phyloP scores from a whole-genome alignment of 2,797 vertebrate species.

The Danio kyathit region DNA sequence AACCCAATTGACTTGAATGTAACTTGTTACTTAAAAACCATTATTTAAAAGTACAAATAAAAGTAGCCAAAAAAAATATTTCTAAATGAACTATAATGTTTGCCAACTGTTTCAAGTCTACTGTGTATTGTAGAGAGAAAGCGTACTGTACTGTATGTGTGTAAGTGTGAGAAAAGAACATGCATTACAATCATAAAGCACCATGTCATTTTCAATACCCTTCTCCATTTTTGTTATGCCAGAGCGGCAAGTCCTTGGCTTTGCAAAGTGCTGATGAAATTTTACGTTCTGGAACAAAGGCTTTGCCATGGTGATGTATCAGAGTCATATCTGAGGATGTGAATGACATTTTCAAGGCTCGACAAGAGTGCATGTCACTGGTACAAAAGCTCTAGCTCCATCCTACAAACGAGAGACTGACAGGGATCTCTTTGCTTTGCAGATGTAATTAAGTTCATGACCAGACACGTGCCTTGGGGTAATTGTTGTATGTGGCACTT shows the following conservation, averaged over 20 bases:
- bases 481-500: slow-evolving; percentile 45
- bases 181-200: slow-evolving; percentile 6
- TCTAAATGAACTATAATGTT: not conserved
- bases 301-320: slow-evolving; percentile 35
- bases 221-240: slow-evolving; percentile 36
- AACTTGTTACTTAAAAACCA: too few species aligned
- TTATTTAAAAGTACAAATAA: too few species aligned
- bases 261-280: slow-evolving; percentile 38
- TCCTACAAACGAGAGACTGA: slow-evolving; percentile 15
- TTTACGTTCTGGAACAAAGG: slow-evolving; percentile 36
- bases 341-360: slow-evolving; percentile 51
- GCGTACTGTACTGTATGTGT: not conserved
- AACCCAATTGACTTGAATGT: too few species aligned
- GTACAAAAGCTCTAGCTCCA: not conserved
- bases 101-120: not conserved
- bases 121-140: not conserved
- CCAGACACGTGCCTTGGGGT: slow-evolving; percentile 26
- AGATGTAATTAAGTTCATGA: slow-evolving; percentile 50
- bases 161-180: not conserved
- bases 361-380: slow-evolving; percentile 39
- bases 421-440: slow-evolving; percentile 25
- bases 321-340: slow-evolving; percentile 24
- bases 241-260: slow-evolving; percentile 24
- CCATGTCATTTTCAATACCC: slow-evolving; percentile 15
- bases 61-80: not conserved